Evolutionary conservation across 2,113 vertebrate genomes (phyloP).

Genomic region (Coreoperca whiteheadi): DNA sequence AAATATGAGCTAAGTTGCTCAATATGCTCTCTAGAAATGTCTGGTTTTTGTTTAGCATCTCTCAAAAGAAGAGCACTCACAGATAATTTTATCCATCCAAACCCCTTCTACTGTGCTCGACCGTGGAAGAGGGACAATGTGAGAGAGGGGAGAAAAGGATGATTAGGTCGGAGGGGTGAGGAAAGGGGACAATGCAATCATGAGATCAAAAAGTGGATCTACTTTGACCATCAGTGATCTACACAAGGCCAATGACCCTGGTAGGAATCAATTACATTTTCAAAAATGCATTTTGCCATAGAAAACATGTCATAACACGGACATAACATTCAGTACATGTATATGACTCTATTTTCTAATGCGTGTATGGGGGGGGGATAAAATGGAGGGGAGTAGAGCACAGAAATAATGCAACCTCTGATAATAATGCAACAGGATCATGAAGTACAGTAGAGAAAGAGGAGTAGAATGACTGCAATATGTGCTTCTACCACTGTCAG

Average conservation of each 20-base stretch:
- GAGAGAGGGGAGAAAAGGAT: neutral
- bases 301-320: neutral
- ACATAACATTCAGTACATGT: neutral
- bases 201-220: neutral
- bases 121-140: neutral
- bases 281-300: neutral
- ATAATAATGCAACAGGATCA: slow-evolving; percentile 6
- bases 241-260: neutral
- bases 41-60: neutral
- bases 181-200: neutral
- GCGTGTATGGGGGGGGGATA: neutral
- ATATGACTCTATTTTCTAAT: neutral
- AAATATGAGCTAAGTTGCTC: neutral
- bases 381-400: neutral
- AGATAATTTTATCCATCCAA: neutral
- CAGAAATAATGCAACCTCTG: neutral
- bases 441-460: slow-evolving; percentile 9
- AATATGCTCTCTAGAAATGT: neutral
- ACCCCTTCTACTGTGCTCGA: neutral
- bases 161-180: neutral
- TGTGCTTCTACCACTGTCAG: slow-evolving; percentile 13
- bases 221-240: slow-evolving; percentile 5
- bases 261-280: neutral
- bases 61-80: neutral
- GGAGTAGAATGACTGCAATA: slow-evolving; percentile 30